Evolutionary conservation across 1,140 invertebrate genomes (phyloP).

Genomic region (Arion vulgaris): DNA sequence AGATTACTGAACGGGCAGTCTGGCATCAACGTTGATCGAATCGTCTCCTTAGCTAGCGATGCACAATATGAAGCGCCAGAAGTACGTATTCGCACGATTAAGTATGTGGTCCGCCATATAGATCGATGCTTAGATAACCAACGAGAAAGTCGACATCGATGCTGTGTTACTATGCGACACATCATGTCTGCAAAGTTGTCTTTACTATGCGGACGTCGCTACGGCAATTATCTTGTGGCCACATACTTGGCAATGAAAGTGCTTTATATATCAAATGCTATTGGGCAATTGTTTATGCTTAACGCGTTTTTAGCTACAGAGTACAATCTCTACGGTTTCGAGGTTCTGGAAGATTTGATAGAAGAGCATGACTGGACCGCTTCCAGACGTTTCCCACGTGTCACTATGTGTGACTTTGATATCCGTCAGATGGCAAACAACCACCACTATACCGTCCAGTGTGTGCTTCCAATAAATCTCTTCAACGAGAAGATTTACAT

Average conservation of each 20-base stretch:
- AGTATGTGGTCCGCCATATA: constrained; percentile 71
- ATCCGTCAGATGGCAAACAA: constrained; percentile 74
- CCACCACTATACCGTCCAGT: constrained; percentile 75
- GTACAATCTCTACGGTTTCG: constrained; percentile 74
- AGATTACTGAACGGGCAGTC: constrained; percentile 74
- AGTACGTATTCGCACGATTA: constrained; percentile 66
- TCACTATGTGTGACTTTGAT: constrained; percentile 76
- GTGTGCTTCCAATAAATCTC: constrained; percentile 76
- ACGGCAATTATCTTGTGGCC: constrained; percentile 74
- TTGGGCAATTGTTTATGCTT: constrained; percentile 75
- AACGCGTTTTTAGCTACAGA: constrained; percentile 75
- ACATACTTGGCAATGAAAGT: constrained; percentile 75
- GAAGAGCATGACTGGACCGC: constrained; percentile 72
- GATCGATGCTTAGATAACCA: constrained; percentile 71
- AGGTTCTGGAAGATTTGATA: constrained; percentile 74
- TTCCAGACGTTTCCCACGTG: constrained; percentile 73
- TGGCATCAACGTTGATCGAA: constrained; percentile 72
- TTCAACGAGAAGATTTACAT: constrained; percentile 77
- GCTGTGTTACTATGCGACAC: constrained; percentile 67
- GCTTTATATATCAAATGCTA: constrained; percentile 75
- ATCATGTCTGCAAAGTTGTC: constrained; percentile 67
- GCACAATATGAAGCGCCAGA: constrained; percentile 69
- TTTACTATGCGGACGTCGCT: constrained; percentile 71
- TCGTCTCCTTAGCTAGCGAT: constrained; percentile 63
- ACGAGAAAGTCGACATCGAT: constrained; percentile 64